Percentiles rank a stretch among this genome's conserved stretches.
phyloP scores from a whole-genome alignment of 2,888 invertebrate species.

The Acrocera orbiculus region DNA sequence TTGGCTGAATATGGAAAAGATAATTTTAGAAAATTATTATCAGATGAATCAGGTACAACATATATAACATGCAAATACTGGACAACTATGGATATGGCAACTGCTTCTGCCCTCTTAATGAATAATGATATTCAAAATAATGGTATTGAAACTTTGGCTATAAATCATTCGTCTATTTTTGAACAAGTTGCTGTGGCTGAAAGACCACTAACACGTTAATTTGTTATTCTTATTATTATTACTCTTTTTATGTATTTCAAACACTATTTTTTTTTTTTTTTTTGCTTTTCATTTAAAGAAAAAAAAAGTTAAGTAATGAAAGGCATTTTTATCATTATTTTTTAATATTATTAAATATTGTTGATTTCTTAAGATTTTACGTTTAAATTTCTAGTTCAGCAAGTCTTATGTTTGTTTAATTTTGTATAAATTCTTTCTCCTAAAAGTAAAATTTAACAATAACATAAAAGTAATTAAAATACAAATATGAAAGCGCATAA shows the following conservation, averaged over 20 bases:
- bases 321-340: too few relatives aligned
- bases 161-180: constrained; percentile 19
- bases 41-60: constrained; percentile 13
- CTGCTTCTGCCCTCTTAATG: constrained; percentile 12
- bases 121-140: constrained; percentile 11
- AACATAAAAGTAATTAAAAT: too few relatives aligned
- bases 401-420: too few relatives aligned
- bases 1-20: neutral
- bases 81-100: constrained; percentile 15
- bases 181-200: constrained; percentile 22
- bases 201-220: constrained; percentile 22
- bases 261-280: constrained; percentile 1
- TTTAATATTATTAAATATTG: too few relatives aligned
- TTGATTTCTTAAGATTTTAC: too few relatives aligned
- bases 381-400: too few relatives aligned
- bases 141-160: constrained; percentile 10
- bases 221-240: neutral
- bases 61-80: constrained; percentile 25
- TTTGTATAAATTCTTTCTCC: too few relatives aligned
- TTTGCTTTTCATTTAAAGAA: constrained; percentile 1
- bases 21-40: constrained; percentile 2
- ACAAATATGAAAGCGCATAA: too few relatives aligned
- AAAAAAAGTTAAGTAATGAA: too few relatives aligned
- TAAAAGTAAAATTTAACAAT: too few relatives aligned
- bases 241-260: constrained; percentile 1